Evolutionary conservation across 2,888 invertebrate species (phyloP), one percentile per base, ranked within the genome.

Genomic region (Geotrupes spiniger): DNA sequence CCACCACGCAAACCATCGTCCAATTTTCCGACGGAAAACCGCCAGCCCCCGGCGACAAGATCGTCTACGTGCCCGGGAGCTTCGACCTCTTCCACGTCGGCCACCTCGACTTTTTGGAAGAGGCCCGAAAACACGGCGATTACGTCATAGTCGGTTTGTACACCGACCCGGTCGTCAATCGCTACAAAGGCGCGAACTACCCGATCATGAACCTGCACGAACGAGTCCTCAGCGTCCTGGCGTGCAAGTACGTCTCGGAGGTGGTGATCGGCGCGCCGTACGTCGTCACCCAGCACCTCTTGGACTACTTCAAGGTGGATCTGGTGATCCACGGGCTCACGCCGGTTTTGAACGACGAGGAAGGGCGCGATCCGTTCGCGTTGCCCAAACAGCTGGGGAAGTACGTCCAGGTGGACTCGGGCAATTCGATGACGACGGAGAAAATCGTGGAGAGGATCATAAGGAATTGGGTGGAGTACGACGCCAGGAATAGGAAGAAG

Each of bases 151-250:
- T 92, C 11, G 99, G 98, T 2, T 80, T 99, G 4, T 96, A 98
- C 72, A 93, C 95, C 2, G 97, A 97, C 76, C 89, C 92, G 6
- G 89, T 87, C 41, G 92, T 94, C 4, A 93, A 94, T 73, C 42
- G 42, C 15, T 94, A 94, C 74, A 92, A 92, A 72, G 89, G 91
- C 46, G 87, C 89, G 61, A 99, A 99, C 76, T 96, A 93, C 71
- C 99, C 99, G 2, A 99, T 99, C 57, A 99, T 99, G 99, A 98
- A 97, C 76, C 80, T 99, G 39, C 97, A 99, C 71, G 99, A 99
- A 74, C 80, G 99, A 50, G 95, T 96, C 9, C 81, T 99, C 10
- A 94, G 95, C 63, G 96, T 99, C 2, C 77, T 99, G 51, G 96
- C 98, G 15, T 98, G 97, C 76, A 63, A 63, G 33, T 62, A 63